phyloP scores from a whole-genome alignment of 2,113 vertebrate genomes.

The Petrocephalus microphthalmus region DNA sequence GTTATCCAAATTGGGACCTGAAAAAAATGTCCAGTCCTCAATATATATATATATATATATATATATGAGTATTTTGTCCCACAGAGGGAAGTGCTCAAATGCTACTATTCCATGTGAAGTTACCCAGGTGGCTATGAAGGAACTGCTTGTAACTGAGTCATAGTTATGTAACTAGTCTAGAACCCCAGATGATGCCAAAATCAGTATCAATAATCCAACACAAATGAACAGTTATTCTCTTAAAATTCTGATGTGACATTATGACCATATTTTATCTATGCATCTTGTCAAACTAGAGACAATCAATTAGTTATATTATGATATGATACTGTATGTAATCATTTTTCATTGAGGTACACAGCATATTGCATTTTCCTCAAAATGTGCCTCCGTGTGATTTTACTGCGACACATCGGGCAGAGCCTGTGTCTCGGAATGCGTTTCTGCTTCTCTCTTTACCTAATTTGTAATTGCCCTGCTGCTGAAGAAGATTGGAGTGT shows the following conservation, averaged over 20 bases:
- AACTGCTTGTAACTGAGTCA: neutral
- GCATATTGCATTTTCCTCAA: neutral
- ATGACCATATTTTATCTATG: neutral
- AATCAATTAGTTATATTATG: neutral
- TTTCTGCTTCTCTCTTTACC: neutral
- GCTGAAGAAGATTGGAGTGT: neutral
- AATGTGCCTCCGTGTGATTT: neutral
- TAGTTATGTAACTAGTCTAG: neutral
- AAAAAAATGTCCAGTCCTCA: too few relatives aligned
- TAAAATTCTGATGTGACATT: neutral
- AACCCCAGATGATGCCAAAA: neutral
- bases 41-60: too few relatives aligned
- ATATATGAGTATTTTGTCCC: neutral
- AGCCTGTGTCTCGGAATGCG: neutral
- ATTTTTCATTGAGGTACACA: neutral
- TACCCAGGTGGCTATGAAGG: neutral
- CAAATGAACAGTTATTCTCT: neutral
- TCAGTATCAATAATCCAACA: neutral
- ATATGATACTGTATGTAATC: neutral
- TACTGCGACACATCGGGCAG: neutral
- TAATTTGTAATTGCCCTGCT: conserved; percentile 9
- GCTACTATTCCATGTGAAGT: neutral
- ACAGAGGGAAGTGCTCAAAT: neutral
- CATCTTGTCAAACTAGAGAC: neutral
- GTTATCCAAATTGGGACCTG: too few relatives aligned